Evolutionary conservation across 2,888 invertebrate genomes (phyloP).

Genomic region (Polydrusus tereticollis): DNA sequence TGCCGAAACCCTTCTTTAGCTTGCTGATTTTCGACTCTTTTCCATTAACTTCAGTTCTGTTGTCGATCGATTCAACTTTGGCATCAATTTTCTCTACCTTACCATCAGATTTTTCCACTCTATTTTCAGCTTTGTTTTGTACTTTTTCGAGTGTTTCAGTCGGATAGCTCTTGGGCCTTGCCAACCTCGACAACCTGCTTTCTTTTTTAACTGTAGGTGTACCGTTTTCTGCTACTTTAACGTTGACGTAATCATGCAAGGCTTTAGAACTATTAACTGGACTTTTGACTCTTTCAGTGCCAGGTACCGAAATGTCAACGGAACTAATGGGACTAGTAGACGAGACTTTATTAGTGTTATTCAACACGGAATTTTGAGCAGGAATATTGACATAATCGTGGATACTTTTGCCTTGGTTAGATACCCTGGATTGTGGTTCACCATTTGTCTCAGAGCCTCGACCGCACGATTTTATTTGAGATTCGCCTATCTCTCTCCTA

Average conservation of each 20-base stretch:
- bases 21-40: conserved; percentile 71
- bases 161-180: conserved; percentile 72
- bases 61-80: conserved; percentile 21
- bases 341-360: background rate
- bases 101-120: background rate
- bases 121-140: conserved; percentile 18
- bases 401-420: conserved; percentile 50
- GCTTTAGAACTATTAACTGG: conserved; percentile 40
- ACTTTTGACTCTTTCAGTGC: conserved; percentile 1
- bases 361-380: background rate
- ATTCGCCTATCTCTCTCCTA: conserved; percentile 24
- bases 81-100: background rate
- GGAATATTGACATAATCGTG: conserved; percentile 60
- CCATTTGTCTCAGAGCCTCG: background rate
- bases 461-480: background rate
- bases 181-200: conserved; percentile 67
- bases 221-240: conserved; percentile 53
- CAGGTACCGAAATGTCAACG: background rate
- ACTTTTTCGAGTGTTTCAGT: conserved; percentile 50
- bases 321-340: conserved; percentile 11
- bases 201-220: conserved; percentile 58
- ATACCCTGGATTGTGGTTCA: background rate
- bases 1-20: conserved; percentile 58
- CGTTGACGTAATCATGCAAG: conserved; percentile 60
- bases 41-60: conserved; percentile 64